phyloP scores from a whole-genome alignment of 2,888 invertebrate genomes.

The Rapana venosa region DNA sequence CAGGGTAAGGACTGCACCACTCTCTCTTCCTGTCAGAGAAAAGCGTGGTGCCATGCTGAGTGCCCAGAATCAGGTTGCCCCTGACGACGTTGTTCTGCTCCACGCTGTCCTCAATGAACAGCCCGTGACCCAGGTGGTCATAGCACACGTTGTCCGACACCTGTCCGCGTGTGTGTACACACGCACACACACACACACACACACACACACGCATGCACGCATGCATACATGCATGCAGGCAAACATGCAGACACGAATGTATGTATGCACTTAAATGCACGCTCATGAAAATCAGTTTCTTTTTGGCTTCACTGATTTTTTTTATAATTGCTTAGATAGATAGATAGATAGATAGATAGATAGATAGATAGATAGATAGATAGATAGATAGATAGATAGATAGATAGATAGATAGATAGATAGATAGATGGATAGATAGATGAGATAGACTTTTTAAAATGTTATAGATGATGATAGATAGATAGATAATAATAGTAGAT shows the following conservation, averaged over 20 bases:
- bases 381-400: no score
- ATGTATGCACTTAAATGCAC: no score
- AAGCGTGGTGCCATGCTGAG: slow-evolving; percentile 49
- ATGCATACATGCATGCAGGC: background rate
- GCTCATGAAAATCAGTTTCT: no score
- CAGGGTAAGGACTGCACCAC: slow-evolving; percentile 34
- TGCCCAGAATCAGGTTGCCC: slow-evolving; percentile 62
- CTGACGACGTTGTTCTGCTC: slow-evolving; percentile 63
- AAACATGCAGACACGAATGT: background rate
- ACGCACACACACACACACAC: slow-evolving; percentile 1
- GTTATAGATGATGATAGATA: no score
- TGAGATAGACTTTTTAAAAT: no score
- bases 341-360: no score
- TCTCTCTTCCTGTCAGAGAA: slow-evolving; percentile 49
- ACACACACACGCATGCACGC: background rate
- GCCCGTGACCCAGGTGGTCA: slow-evolving; percentile 70
- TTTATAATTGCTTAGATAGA: no score
- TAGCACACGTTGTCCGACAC: slow-evolving; percentile 69
- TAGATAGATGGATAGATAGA: no score
- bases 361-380: no score
- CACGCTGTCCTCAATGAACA: slow-evolving; percentile 73
- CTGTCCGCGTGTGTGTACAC: slow-evolving; percentile 47
- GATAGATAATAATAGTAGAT: no score
- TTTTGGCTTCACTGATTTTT: no score
- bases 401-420: no score